Conservation (phyloP, 2,797 vertebrate species). For the Microcaecilia unicolor region DNA sequence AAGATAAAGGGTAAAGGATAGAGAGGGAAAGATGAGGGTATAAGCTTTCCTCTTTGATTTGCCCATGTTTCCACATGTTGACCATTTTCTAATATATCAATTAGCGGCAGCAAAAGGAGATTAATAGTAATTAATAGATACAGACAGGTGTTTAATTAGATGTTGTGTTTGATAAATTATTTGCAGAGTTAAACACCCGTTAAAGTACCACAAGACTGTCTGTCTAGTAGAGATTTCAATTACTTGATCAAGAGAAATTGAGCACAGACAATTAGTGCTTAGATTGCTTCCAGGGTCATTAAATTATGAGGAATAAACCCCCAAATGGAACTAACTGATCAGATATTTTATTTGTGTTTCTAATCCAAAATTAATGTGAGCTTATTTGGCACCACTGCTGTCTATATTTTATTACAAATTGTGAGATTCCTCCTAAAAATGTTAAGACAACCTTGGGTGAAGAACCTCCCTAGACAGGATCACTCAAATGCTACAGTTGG, state of each 20-base stretch:
- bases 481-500: no score
- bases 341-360: background rate
- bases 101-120: constrained; percentile 10
- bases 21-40: no score
- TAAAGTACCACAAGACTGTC: background rate
- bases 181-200: constrained; percentile 14
- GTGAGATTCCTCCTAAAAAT: no score
- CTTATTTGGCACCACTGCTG: no score
- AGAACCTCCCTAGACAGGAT: no score
- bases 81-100: no score
- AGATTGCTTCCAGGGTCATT: constrained; percentile 14
- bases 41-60: no score
- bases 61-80: no score
- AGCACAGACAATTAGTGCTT: constrained; percentile 18
- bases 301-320: background rate
- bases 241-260: background rate
- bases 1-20: no score
- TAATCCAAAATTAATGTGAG: no score
- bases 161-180: constrained; percentile 30
- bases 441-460: no score
- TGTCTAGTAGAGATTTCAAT: background rate
- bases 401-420: no score
- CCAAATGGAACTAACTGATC: constrained; percentile 8
- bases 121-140: constrained; percentile 19
- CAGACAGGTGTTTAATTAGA: constrained; percentile 24